phyloP scores from a whole-genome alignment of 2,888 invertebrate species.

The Drosophila monieri region DNA sequence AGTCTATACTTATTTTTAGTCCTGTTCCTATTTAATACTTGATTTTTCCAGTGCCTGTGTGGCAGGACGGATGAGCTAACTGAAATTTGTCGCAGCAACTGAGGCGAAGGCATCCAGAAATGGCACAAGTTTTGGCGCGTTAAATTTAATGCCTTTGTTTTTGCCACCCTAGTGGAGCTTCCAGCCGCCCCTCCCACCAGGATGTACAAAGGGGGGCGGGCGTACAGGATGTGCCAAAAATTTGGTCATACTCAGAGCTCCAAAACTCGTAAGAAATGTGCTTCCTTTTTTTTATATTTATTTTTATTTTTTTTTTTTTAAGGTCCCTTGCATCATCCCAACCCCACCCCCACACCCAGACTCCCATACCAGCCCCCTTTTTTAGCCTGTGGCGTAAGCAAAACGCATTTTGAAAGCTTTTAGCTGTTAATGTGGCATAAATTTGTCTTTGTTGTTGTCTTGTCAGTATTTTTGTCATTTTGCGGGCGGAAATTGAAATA shows the following conservation, averaged over 20 bases:
- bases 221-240: slow-evolving; percentile 67
- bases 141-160: slow-evolving; percentile 79
- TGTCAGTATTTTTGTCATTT: slow-evolving; percentile 24
- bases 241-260: slow-evolving; percentile 64
- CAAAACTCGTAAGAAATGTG: slow-evolving; percentile 50
- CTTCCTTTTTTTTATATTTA: slow-evolving; percentile 2
- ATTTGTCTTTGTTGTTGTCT: slow-evolving; percentile 71
- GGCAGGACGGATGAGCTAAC: slow-evolving; percentile 71
- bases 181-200: not conserved
- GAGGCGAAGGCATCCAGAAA: slow-evolving; percentile 54
- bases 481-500: slow-evolving; percentile 76
- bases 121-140: slow-evolving; percentile 73
- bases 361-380: slow-evolving; percentile 1
- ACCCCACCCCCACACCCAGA: not conserved
- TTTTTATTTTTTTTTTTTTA: slow-evolving; percentile 10
- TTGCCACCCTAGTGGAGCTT: slow-evolving; percentile 26
- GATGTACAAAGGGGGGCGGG: too few species aligned
- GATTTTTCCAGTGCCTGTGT: slow-evolving; percentile 33
- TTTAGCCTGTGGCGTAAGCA: slow-evolving; percentile 58
- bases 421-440: slow-evolving; percentile 81
- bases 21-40: not conserved
- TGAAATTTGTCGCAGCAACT: slow-evolving; percentile 74
- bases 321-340: not conserved
- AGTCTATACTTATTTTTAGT: too few species aligned
- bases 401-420: slow-evolving; percentile 79